Conservation (phyloP, 1,140 invertebrate species). For the Chelonus insularis region DNA sequence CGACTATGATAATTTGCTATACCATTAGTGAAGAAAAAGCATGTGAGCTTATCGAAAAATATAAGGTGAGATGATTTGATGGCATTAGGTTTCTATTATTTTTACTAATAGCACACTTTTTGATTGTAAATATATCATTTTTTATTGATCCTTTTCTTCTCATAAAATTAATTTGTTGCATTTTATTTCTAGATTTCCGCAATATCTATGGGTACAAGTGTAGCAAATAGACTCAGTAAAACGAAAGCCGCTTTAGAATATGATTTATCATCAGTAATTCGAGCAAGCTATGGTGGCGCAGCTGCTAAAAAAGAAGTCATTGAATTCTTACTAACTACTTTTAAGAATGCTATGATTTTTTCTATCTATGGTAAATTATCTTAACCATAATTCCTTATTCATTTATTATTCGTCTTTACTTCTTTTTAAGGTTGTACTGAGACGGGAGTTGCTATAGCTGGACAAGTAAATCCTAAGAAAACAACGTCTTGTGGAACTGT, state of each 20-base stretch:
- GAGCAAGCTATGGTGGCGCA: conserved; percentile 41
- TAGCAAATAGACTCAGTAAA: conserved; percentile 25
- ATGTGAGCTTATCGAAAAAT: conserved; percentile 37
- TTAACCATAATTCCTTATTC: too few species aligned
- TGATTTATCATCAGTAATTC: conserved; percentile 35
- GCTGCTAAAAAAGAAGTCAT: conserved; percentile 36
- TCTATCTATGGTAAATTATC: conserved; percentile 39
- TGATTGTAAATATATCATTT: too few species aligned
- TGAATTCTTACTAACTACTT: conserved; percentile 11
- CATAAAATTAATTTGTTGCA: background rate
- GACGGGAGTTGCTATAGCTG: too few species aligned
- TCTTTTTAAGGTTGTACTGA: too few species aligned
- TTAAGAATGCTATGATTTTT: conserved; percentile 29
- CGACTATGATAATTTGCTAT: conserved; percentile 26
- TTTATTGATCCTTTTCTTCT: background rate
- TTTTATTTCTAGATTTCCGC: background rate
- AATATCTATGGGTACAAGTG: background rate
- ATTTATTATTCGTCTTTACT: too few species aligned
- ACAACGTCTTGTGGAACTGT: too few species aligned
- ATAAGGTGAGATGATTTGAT: too few species aligned
- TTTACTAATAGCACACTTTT: too few species aligned
- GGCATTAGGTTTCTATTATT: too few species aligned
- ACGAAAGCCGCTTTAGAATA: conserved; percentile 28
- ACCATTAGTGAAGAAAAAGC: conserved; percentile 29
- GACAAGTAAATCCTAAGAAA: too few species aligned